Base-by-base conservation (phyloP, 1,140 invertebrate species). In the Bombus breviceps region DNA sequence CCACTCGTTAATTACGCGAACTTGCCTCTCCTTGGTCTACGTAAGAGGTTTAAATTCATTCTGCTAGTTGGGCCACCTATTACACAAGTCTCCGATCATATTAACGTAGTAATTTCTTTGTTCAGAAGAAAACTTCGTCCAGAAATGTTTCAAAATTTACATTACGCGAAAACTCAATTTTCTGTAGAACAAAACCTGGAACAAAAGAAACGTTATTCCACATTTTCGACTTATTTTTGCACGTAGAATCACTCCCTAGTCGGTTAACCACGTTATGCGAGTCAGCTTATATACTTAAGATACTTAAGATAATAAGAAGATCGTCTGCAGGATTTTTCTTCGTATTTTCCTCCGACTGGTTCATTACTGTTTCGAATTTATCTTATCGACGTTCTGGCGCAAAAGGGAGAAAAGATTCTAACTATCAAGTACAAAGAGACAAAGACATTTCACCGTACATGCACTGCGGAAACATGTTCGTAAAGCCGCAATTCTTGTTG, bases 401-500 rank as follows among this genome's bases (percentile, higher is more conserved):
- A 13, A 41, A 59, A 5, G 18, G 39, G 39, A 28, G 37, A 1
- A 41, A 10, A 47, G 66, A 79, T 41, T n/a, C 62, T 32, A 72
- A 47, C 64, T 59, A 37, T 59, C 59, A 39, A n/a, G 18, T 25
- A 84, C 82, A 79, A 79, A 84, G 75, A 72, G 82, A 69, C 74
- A 53, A 12, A 43, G 82, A 84, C 75, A 47, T 64, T 84, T 84
- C 75, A 84, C 66, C 53, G 76, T 39, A 62, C 75, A 62, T 32
- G 53, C 75, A 37, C 81, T 43, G n/a, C 32, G 22, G 81, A 76
- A 76, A 68, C 62, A 73, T 41, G 71, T 47, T 25, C 71, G 71
- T 64, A 22, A 39, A 37, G 34, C 82, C n/a, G 37, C 53, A n/a
- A 84, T 84, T 84, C 75, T 84, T 79, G 75, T n/a, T 71, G 18